These are phyloP conservation scores for Embiotoca jacksoni DNA, from an alignment of 2,113 vertebrate species.

Conservation along the genomic window DNA sequence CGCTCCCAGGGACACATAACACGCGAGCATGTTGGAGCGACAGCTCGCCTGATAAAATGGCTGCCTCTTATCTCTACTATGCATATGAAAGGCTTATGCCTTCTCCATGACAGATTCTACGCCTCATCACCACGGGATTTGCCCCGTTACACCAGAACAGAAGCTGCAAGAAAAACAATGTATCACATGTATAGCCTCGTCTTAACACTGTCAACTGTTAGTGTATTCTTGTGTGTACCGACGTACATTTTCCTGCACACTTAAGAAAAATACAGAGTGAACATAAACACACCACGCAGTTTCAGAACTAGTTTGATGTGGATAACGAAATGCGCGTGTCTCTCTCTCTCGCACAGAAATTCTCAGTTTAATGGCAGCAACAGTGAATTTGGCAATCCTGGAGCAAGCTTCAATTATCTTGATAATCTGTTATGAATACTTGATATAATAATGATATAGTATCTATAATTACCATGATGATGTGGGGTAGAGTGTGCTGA, in stretches of 20 bases:
- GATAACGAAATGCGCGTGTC: constrained; percentile 40
- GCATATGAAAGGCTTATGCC: constrained; percentile 87
- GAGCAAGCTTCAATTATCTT: constrained; percentile 78
- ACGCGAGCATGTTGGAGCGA: constrained; percentile 69
- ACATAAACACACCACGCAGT: constrained; percentile 26
- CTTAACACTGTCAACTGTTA: constrained; percentile 70
- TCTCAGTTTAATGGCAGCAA: constrained; percentile 60
- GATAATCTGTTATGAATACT: constrained; percentile 80
- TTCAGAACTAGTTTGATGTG: constrained; percentile 18
- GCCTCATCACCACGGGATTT: constrained; percentile 82
- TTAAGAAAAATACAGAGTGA: constrained; percentile 34
- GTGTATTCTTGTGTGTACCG: constrained; percentile 25
- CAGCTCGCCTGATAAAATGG: constrained; percentile 84
- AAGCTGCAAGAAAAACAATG: constrained; percentile 71
- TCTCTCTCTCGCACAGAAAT: constrained; percentile 36
- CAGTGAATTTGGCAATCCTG: constrained; percentile 61
- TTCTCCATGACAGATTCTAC: constrained; percentile 83
- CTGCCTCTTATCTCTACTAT: constrained; percentile 85
- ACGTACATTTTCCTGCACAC: neutral
- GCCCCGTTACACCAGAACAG: constrained; percentile 76
- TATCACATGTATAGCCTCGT: constrained; percentile 73
- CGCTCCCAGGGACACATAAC: constrained; percentile 72
- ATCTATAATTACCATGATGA: constrained; percentile 83
- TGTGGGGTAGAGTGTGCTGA: constrained; percentile 68
- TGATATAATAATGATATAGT: constrained; percentile 82